phyloP scores from a whole-genome alignment of 1,140 invertebrate species.

The Hylaeus volcanicus region DNA sequence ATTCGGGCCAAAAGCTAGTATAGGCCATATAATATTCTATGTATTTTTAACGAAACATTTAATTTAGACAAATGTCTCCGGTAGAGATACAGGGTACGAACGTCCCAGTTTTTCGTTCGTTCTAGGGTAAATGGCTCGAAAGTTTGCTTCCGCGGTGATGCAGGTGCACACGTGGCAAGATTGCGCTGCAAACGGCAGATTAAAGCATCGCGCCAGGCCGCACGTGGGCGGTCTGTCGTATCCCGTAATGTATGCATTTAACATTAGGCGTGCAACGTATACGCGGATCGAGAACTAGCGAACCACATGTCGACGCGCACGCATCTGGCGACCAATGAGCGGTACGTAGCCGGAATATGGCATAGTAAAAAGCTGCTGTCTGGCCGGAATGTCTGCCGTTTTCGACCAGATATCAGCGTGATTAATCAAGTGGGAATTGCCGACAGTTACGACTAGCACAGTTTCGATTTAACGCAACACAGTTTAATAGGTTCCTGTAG shows the following conservation, averaged over 20 bases:
- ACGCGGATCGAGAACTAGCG: slow-evolving; percentile 15
- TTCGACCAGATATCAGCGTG: background rate
- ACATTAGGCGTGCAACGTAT: slow-evolving; percentile 38
- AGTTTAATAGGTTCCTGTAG: too few species aligned
- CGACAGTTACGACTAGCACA: too few species aligned
- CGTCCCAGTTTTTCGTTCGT: background rate
- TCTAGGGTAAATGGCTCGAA: background rate
- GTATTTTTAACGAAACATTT: too few species aligned
- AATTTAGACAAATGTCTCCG: too few species aligned
- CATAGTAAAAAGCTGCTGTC: slow-evolving; percentile 2
- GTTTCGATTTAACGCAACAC: too few species aligned
- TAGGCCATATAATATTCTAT: too few species aligned
- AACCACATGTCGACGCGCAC: slow-evolving; percentile 6
- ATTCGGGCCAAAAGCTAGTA: too few species aligned
- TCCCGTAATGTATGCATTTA: slow-evolving; percentile 54
- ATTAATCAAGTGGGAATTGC: too few species aligned
- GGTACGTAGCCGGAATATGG: background rate
- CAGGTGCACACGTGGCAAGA: slow-evolving; percentile 26
- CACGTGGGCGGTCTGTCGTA: slow-evolving; percentile 59
- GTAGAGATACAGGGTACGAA: background rate
- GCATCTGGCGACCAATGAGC: slow-evolving; percentile 31
- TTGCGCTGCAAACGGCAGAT: slow-evolving; percentile 49
- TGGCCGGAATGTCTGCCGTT: background rate
- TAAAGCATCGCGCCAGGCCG: slow-evolving; percentile 52
- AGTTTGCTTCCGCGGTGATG: background rate